Evolutionary conservation across 1,140 invertebrate genomes (phyloP).

Genomic region (Battus philenor): DNA sequence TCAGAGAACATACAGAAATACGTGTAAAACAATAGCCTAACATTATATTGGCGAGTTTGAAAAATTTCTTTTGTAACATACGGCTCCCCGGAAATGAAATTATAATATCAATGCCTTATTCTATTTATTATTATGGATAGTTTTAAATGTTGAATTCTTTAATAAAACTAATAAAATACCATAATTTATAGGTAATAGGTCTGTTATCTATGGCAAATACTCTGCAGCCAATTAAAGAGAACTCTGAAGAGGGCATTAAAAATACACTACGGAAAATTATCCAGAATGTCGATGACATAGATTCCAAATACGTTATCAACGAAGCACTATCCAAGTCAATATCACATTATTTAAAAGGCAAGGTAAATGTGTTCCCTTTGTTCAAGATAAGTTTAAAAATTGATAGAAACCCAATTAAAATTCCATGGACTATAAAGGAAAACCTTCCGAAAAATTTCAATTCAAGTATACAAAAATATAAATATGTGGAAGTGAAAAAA

Average conservation of each 20-base stretch:
- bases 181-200: neutral
- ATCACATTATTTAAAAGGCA: slow-evolving; percentile 41
- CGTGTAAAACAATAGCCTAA: too few relatives aligned
- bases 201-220: neutral
- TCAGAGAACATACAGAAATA: too few relatives aligned
- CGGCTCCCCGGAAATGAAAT: too few relatives aligned
- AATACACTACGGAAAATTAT: slow-evolving; percentile 37
- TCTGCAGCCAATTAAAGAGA: neutral
- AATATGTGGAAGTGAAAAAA: slow-evolving; percentile 24
- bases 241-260: slow-evolving; percentile 27
- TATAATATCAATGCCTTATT: too few relatives aligned
- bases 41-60: too few relatives aligned
- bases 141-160: too few relatives aligned
- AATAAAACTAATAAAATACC: too few relatives aligned
- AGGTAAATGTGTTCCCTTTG: slow-evolving; percentile 48
- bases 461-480: slow-evolving; percentile 27
- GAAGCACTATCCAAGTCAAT: slow-evolving; percentile 46
- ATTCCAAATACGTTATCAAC: slow-evolving; percentile 47
- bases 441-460: slow-evolving; percentile 14
- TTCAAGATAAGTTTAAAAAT: slow-evolving; percentile 53
- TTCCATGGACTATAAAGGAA: slow-evolving; percentile 48
- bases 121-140: too few relatives aligned
- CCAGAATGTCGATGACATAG: slow-evolving; percentile 34
- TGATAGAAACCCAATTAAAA: slow-evolving; percentile 49
- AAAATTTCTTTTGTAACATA: too few relatives aligned